These are phyloP conservation scores for Petrosia ficiformis DNA, from an alignment of 37 sponge, comb jelly and placozoan species.

Conservation along the genomic window DNA sequence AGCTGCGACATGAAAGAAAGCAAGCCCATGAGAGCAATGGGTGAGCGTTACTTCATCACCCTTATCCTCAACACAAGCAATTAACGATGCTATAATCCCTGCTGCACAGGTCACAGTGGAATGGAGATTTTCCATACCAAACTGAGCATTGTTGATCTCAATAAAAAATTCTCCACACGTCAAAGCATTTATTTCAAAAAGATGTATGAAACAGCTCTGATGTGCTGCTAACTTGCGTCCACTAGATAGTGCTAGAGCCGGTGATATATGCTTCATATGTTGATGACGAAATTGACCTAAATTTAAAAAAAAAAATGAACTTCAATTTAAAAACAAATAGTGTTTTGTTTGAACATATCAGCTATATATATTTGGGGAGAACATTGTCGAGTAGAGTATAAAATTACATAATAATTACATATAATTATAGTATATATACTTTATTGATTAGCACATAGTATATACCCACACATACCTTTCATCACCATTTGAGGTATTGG, in stretches of 20 bases:
- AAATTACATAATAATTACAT: not conserved
- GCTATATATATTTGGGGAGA: not conserved
- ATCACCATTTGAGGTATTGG: not conserved
- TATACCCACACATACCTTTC: no score
- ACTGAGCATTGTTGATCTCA: constrained; percentile 43
- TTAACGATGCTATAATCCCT: constrained; percentile 35
- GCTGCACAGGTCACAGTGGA: constrained; percentile 26
- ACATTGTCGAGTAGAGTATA: not conserved
- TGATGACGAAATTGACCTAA: constrained; percentile 65
- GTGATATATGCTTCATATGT: constrained; percentile 3
- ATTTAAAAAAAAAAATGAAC: not conserved
- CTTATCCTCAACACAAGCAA: constrained; percentile 28
- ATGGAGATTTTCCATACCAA: constrained; percentile 64
- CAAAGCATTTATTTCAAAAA: constrained; percentile 51
- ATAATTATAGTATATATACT: no score
- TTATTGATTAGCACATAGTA: no score
- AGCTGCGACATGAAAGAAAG: constrained; percentile 44
- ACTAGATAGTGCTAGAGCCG: constrained; percentile 8
- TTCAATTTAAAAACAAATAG: not conserved
- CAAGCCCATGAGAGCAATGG: constrained; percentile 38
- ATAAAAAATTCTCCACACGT: constrained; percentile 57
- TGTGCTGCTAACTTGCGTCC: constrained; percentile 52
- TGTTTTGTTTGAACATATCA: not conserved
- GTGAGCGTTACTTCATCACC: constrained; percentile 17
- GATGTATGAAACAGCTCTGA: constrained; percentile 24